Percentiles rank a stretch among this genome's conserved stretches.
These are phyloP conservation scores for Ornithoptera alexandrae DNA, from an alignment of 2,888 invertebrate genomes.

Conservation along the genomic window DNA sequence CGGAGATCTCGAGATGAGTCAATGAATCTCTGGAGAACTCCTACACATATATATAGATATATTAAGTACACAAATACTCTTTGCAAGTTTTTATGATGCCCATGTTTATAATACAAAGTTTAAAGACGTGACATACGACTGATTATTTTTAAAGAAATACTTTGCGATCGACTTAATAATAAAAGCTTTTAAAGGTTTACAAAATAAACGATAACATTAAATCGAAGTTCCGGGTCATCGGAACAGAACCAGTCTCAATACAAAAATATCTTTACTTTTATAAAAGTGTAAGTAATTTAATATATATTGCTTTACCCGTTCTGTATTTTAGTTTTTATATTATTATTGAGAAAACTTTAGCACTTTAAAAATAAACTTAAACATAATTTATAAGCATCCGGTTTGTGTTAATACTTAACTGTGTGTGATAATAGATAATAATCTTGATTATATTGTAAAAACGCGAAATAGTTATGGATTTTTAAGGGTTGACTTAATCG, in stretches of 20 bases:
- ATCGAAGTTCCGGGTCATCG: constrained; percentile 18
- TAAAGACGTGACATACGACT: not conserved
- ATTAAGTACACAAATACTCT: not conserved
- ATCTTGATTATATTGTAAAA: too few species aligned
- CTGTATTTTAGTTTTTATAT: not conserved
- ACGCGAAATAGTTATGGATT: too few species aligned
- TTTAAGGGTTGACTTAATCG: not conserved
- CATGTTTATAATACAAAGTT: not conserved
- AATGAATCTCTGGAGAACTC: too few species aligned
- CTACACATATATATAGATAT: not conserved
- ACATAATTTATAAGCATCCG: not conserved
- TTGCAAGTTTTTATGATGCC: not conserved
- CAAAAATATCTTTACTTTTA: constrained; percentile 8
- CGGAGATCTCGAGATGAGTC: too few species aligned
- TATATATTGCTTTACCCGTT: not conserved
- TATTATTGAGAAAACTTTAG: not conserved
- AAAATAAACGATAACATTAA: constrained; percentile 20
- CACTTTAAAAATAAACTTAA: not conserved
- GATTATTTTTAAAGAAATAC: not conserved
- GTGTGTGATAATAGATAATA: not conserved
- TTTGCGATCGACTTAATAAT: not conserved
- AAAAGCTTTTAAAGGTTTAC: not conserved
- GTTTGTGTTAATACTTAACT: not conserved
- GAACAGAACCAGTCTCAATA: constrained; percentile 16
- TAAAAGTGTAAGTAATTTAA: constrained; percentile 13